Base-by-base conservation (phyloP, 1,140 invertebrate species). In the Cydia fagiglandana region DNA sequence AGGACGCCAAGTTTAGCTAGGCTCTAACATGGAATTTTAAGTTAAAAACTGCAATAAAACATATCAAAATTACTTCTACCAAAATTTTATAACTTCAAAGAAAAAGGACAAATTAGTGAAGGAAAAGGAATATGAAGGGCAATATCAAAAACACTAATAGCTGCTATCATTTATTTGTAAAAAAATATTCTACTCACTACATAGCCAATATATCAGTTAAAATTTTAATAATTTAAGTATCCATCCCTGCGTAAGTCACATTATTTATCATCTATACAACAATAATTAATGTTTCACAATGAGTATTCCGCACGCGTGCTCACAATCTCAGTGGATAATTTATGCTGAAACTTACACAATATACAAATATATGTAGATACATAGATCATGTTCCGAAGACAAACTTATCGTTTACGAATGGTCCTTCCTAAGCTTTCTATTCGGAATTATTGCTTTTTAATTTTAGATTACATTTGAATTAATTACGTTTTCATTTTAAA, bases 181-280 rank as follows among this genome's bases (percentile, higher is more conserved):
- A 93, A 93, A 93, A 93, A 93, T 93, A 93, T 91, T 93, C 93
- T 93, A 93, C 92, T 89, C 91, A 92, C 93, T 93, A 93, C 93
- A 93, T 93, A 93, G 93, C 93, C 92, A 93, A 93, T 93, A 91
- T 93, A 93, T 91, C 91, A 92, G 91, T 93, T 93, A 93, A 91
- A 92, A 90, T 93, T 91, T 91, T 91, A 91, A 93, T 93, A 93
- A 93, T 93, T 93, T 93, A 93, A 93, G 93, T 93, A 93, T 93
- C 93, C 93, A 92, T 93, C 93, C 93, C 93, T 93, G 93, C 93
- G 90, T 93, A 93, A 93, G 91, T 93, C 92, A 91, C 90, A 91
- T 91, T 93, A 91, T 92, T 90, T 91, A 92, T 88, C 88, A 91
- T 92, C 89, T 92, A 91, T 91, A 91, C 89, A 92, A 92, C 91